phyloP scores from a whole-genome alignment of 2,888 invertebrate species.

The Scaeva pyrastri region DNA sequence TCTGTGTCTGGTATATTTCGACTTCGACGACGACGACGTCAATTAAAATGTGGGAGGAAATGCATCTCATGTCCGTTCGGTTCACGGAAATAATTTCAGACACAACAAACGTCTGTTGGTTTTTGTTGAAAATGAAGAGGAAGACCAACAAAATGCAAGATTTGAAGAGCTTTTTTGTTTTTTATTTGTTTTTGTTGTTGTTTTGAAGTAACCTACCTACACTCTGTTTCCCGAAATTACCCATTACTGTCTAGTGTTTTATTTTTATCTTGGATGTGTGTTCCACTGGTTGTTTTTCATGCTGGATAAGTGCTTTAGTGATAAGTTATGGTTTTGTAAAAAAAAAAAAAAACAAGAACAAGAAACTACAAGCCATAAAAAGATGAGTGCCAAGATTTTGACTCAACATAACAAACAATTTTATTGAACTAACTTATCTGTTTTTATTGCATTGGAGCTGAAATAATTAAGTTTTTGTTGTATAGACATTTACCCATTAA shows the following conservation, averaged over 20 bases:
- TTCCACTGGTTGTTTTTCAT: slow-evolving; percentile 15
- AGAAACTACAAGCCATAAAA: neutral
- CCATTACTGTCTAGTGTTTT: slow-evolving; percentile 36
- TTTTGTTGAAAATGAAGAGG: slow-evolving; percentile 2
- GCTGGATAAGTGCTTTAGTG: neutral
- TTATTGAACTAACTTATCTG: too few species aligned
- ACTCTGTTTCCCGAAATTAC: slow-evolving; percentile 43
- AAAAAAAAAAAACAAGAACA: neutral
- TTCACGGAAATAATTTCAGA: slow-evolving; percentile 37
- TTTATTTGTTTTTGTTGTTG: neutral
- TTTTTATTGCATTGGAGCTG: too few species aligned
- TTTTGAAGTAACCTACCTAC: slow-evolving; percentile 45
- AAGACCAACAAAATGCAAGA: slow-evolving; percentile 10
- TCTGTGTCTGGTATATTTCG: slow-evolving; percentile 17
- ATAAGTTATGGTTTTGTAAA: neutral
- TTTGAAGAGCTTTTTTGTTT: slow-evolving; percentile 20
- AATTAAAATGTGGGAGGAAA: slow-evolving; percentile 62
- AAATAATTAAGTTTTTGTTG: too few species aligned
- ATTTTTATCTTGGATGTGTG: neutral
- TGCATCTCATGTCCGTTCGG: slow-evolving; percentile 47
- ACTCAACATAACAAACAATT: neutral
- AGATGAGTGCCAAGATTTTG: neutral
- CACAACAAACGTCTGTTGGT: slow-evolving; percentile 11
- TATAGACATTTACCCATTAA: too few species aligned
- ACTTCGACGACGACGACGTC: too few species aligned